Conservation (phyloP, 2,797 vertebrate genomes). For the Macropus fuliginosus region DNA sequence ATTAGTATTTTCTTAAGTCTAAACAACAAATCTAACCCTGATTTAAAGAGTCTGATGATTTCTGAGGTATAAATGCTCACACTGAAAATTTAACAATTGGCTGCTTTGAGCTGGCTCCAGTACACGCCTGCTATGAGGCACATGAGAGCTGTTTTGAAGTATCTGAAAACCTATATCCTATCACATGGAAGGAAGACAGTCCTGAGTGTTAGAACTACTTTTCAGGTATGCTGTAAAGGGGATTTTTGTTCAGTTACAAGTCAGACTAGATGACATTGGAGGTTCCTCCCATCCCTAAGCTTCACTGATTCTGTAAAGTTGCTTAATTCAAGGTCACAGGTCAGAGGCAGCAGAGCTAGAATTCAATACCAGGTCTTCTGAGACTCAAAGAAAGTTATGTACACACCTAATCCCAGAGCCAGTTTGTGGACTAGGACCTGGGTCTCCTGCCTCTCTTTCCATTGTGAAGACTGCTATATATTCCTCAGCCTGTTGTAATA, state of each 20-base stretch:
- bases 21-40: neutral
- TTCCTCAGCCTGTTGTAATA: neutral
- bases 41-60: neutral
- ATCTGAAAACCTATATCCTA: neutral
- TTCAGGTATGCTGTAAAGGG: neutral
- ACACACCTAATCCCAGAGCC: neutral
- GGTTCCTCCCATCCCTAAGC: neutral
- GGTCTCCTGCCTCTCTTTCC: rapidly evolving
- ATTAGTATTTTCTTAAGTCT: neutral
- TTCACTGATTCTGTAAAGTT: neutral
- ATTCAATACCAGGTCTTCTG: neutral
- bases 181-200: neutral
- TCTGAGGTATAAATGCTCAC: neutral
- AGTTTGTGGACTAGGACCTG: neutral
- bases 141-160: neutral
- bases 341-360: neutral
- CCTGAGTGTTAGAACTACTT: neutral
- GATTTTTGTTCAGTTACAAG: neutral
- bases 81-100: neutral
- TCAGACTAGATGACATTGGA: neutral
- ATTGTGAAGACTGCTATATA: no score
- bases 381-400: neutral
- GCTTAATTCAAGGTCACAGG: neutral
- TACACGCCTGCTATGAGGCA: neutral
- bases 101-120: neutral